Evolutionary conservation across 2,113 vertebrate species (phyloP).

Genomic region (Macheiramphus alcinus): DNA sequence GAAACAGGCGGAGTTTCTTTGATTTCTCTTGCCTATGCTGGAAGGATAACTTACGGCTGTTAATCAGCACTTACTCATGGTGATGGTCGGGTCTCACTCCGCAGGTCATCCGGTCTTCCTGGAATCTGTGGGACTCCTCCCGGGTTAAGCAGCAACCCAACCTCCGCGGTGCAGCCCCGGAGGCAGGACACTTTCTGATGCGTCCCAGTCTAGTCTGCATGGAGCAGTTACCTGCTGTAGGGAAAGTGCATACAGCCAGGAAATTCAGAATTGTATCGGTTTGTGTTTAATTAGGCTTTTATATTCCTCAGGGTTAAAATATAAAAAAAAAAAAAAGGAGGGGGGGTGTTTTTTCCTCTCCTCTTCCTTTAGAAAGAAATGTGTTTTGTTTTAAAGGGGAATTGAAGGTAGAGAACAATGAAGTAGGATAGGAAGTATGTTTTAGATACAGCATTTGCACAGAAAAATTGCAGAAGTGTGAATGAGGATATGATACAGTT

Average conservation of each 20-base stretch:
- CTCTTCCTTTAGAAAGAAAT: neutral
- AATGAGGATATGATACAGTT: neutral
- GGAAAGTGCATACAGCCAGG: neutral
- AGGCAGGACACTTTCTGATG: neutral
- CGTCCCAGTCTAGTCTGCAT: too few relatives aligned
- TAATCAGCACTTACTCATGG: neutral
- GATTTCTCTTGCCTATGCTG: neutral
- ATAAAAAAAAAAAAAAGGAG: rapidly evolving
- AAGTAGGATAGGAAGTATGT: neutral
- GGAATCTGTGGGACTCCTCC: neutral
- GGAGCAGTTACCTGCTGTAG: neutral
- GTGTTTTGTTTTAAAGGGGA: neutral
- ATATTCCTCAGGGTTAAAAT: neutral
- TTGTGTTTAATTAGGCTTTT: neutral
- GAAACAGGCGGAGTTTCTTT: neutral
- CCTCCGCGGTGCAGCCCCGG: neutral
- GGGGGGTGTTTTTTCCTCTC: rapidly evolving
- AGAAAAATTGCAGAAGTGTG: neutral
- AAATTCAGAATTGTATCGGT: neutral
- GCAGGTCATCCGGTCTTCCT: neutral
- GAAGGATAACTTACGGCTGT: neutral
- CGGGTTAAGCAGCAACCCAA: neutral
- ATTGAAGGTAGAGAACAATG: neutral
- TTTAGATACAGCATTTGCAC: neutral
- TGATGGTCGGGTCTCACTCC: neutral